Conservation (phyloP, 2,797 vertebrate genomes). For the Tinamus major region DNA sequence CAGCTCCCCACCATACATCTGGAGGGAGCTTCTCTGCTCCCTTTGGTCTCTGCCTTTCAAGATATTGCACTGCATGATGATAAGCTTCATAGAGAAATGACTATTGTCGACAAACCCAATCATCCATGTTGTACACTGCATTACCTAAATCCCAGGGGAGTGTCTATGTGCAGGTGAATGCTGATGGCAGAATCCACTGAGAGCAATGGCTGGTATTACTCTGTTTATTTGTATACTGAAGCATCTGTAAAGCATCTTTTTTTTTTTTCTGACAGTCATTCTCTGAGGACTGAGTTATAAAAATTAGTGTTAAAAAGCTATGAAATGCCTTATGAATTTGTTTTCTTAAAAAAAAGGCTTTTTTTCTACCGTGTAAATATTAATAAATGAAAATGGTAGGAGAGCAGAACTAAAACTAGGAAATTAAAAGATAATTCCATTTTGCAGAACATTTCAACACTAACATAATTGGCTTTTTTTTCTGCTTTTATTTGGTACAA, state of each 20-base stretch:
- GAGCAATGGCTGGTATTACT: background rate
- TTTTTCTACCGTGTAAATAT: background rate
- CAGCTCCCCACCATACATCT: slow-evolving; percentile 12
- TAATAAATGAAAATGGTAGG: background rate
- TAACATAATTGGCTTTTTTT: background rate
- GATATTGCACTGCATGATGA: slow-evolving; percentile 33
- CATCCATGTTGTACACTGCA: slow-evolving; percentile 63
- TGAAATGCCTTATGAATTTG: background rate
- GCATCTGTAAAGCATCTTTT: background rate
- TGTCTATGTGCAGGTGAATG: slow-evolving; percentile 20
- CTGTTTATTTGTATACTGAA: slow-evolving; percentile 44
- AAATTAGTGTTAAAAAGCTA: background rate
- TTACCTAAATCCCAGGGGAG: slow-evolving; percentile 39
- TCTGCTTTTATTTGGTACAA: background rate
- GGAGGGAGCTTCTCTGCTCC: slow-evolving; percentile 27
- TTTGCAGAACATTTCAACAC: background rate
- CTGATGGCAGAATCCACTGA: slow-evolving; percentile 38
- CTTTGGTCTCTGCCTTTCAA: slow-evolving; percentile 35
- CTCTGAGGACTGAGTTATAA: background rate
- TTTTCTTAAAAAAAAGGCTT: background rate
- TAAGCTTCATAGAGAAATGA: slow-evolving; percentile 42
- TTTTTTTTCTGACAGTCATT: background rate
- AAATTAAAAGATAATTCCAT: background rate
- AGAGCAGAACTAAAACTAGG: background rate
- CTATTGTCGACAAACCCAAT: slow-evolving; percentile 59